Percentiles rank a stretch among this genome's conserved stretches.
phyloP scores from a whole-genome alignment of 2,797 vertebrate species.

The Sus cebifrons region DNA sequence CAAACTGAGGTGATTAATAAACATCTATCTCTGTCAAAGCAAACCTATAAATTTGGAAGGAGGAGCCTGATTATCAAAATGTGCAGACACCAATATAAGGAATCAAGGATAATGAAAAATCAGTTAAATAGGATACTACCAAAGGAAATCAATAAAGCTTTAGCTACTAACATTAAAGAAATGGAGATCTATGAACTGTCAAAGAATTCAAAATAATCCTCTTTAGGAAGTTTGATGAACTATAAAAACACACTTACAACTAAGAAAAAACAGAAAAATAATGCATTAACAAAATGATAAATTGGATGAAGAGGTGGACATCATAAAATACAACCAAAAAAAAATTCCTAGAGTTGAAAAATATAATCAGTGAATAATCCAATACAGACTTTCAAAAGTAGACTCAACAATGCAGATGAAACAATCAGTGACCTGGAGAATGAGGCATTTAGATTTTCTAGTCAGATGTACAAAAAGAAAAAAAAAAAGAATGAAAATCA shows the following conservation, averaged over 20 bases:
- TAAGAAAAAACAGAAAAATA: background rate
- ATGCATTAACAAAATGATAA: background rate
- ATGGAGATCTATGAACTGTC: background rate
- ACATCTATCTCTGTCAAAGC: background rate
- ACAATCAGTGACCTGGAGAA: background rate
- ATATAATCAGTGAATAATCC: background rate
- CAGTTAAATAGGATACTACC: background rate
- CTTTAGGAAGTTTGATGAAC: background rate
- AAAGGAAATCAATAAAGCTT: background rate
- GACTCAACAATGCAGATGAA: background rate
- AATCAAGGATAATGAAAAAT: background rate
- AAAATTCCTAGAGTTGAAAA: background rate
- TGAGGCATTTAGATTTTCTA: background rate
- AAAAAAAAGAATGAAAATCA: background rate
- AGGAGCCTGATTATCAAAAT: background rate
- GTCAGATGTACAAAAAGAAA: background rate
- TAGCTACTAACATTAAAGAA: background rate
- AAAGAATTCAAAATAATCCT: background rate
- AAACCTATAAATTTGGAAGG: background rate
- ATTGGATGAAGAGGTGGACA: background rate
- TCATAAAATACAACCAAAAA: background rate
- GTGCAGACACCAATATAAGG: background rate
- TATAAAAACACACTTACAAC: background rate
- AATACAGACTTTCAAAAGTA: background rate
- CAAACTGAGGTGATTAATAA: background rate